Base-by-base conservation (phyloP, 2,113 vertebrate genomes). In the Nerophis lumbriciformis region DNA sequence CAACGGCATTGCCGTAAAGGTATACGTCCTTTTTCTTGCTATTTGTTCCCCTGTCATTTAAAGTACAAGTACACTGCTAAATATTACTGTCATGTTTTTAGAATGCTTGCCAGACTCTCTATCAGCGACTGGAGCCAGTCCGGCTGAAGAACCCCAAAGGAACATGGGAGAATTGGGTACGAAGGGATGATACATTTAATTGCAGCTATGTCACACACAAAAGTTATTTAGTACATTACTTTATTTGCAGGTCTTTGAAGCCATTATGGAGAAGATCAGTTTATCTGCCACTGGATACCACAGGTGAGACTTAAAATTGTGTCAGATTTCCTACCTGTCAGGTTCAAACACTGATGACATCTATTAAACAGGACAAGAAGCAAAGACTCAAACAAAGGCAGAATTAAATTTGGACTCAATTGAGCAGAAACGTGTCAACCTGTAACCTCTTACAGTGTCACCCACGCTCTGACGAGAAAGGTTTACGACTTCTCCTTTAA, bases 1-100 rank as follows among this genome's bases (percentile, higher is more conserved):
- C 79, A 96, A 94, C 2, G 94, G 94, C 71, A 93, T 92, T 91
- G 94, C 94, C 0, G 90, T 95, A 61, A 92, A 93, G 93, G 94
- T 95, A 1, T 36, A 1, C 14, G 16, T 28, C 56, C 4, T 5
- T 2, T 0, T 21, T 61, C 11, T 15, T 21, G 13, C 4, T 1
- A 13, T 42, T 16, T 45, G 12, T 57, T 10, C 4, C 28, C 28
- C 28, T 28, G 28, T 28, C 28, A 3, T 28, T 28, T 28, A 28
- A 57, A 44, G 10, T 9, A 58, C n/a, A 3, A 45, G 11, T 11
- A 21, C 12, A 21, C 16, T 13, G n/a, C 16, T 57, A 6, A 13
- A 7, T 13, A 5, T 53, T 14, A 6, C 4, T 36, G 28, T 7
- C 19, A 19, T 19, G 28, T 61, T 6, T 53, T 10, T 60, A 97